Base-by-base conservation (phyloP, 2,113 vertebrate species). In the Myxocyprinus asiaticus region DNA sequence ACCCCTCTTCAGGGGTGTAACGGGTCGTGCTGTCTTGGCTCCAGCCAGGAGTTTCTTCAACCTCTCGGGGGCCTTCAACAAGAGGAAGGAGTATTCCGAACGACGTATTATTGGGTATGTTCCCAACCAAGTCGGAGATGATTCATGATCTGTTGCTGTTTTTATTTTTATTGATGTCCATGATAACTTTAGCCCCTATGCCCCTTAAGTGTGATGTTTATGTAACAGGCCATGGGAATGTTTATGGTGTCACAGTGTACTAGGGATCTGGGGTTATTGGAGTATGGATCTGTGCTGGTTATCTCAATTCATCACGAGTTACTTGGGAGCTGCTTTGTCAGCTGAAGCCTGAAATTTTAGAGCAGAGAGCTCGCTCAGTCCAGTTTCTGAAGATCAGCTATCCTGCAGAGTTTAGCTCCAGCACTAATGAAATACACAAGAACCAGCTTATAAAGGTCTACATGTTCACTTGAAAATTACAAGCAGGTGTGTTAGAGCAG, bases 81-180 rank as follows among this genome's bases (percentile, higher is more conserved):
- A 95, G 91, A 96, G 89, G 85, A 99, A 95, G 89, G 96, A 98
- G 79, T 99, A 99, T 90, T 97, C 96, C 2, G 97, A 98, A 88
- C 94, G 96, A 87, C 96, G 97, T 84, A 95, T 99, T 89, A 95
- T 99, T 61, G 97, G 97, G 97, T 99, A 89, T 85, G 95, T 71
- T 17, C 71, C 80, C 58, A 3, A 9, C 9, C 22, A 33, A 33
- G 22, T 33, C 3, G 22, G 22, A 33, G 7, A 9, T 53, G 58
- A 43, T 47, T 59, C 61, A 79, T 74, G 63, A 67, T 22, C 70
- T 73, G n/a, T 47, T 73, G 47, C 47, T 43, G 51, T 76, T 76
- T 75, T 44, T 12, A 56, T 74, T 9, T 79, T 70, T 69, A 50
- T 55, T 14, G 61, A 42, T 56, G 10, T 56, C 12, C 50, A 7